Base-by-base conservation (phyloP, 2,113 vertebrate species). In the Tachysurus fulvidraco region DNA sequence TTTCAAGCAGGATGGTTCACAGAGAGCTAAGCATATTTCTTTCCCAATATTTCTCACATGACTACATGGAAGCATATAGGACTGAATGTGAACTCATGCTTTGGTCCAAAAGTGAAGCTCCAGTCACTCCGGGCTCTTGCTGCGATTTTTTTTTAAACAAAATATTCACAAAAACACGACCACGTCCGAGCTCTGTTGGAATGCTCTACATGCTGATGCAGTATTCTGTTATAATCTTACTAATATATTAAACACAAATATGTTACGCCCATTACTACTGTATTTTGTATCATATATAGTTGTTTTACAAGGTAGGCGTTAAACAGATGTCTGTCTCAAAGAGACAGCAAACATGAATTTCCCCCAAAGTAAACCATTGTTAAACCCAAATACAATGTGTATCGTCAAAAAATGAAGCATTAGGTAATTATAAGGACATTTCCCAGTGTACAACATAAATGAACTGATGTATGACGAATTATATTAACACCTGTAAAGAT, bases 191-290 rank as follows among this genome's bases (percentile, higher is more conserved):
- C 88, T 85, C 74, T 77, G 79, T 60, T 83, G 89, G 83, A 41
- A 81, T 84, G 85, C 83, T 89, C 83, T 88, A 87, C 83, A 86
- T 86, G 83, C 78, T 82, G 85, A 85, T 81, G 86, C 81, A 28
- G 81, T 85, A 83, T 85, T 77, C 60, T 78, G 54, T 90, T 82
- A 86, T 89, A 88, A 88, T 78, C 81, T 80, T 92, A 94, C 92
- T 94, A 93, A 94, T 91, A 93, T 87, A 94, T 92, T 93, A 93
- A 92, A 93, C 88, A 85, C 87, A 89, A 89, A 84, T 94, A 93
- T 89, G 85, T 88, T 90, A 91, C 89, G 79, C 88, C 92, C 90
- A 89, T 91, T 89, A 93, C 93, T 95, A 95, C 95, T 95, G 95
- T 94, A 93, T 90, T 93, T 93, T 92, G 93, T 93, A 92, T 89